A percentile compares a stretch with the other conserved stretches of the same genome.
These are phyloP conservation scores for Ylistrum balloti DNA, from an alignment of 1,140 invertebrate genomes.

Conservation along the genomic window DNA sequence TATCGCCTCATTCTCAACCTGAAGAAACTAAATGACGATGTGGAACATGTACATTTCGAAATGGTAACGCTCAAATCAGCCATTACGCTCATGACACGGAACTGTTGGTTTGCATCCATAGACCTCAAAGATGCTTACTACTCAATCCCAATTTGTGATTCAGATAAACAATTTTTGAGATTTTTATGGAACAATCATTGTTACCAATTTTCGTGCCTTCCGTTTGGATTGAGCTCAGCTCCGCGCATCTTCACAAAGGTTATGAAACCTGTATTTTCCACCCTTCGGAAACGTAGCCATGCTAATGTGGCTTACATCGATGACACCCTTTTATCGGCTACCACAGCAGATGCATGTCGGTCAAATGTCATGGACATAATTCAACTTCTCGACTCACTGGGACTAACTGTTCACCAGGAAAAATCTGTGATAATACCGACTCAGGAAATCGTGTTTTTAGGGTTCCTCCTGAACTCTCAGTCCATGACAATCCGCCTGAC, in stretches of 20 bases:
- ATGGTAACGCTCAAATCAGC: constrained; percentile 55
- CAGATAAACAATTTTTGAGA: constrained; percentile 57
- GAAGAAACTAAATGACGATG: no score
- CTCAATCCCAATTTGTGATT: constrained; percentile 53
- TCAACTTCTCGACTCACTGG: not conserved
- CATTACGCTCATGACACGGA: constrained; percentile 47
- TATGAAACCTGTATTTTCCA: constrained; percentile 55
- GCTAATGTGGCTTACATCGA: constrained; percentile 53
- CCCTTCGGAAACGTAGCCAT: constrained; percentile 43
- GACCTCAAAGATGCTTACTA: constrained; percentile 64
- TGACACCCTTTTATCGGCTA: constrained; percentile 46
- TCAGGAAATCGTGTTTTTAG: not conserved
- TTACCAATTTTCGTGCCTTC: constrained; percentile 49
- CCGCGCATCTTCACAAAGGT: constrained; percentile 61
- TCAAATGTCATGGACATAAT: not conserved
- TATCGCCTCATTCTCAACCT: no score
- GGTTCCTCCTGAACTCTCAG: not conserved
- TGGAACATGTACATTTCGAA: constrained; percentile 52
- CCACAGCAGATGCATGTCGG: not conserved
- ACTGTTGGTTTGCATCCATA: constrained; percentile 57
- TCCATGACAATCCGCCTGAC: not conserved
- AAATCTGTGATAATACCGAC: not conserved
- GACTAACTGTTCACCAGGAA: constrained; percentile 50
- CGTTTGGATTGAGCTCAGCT: constrained; percentile 44
- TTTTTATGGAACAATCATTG: constrained; percentile 55